These are phyloP conservation scores for Ectemnius lituratus DNA, from an alignment of 2,888 invertebrate genomes.

Conservation along the genomic window DNA sequence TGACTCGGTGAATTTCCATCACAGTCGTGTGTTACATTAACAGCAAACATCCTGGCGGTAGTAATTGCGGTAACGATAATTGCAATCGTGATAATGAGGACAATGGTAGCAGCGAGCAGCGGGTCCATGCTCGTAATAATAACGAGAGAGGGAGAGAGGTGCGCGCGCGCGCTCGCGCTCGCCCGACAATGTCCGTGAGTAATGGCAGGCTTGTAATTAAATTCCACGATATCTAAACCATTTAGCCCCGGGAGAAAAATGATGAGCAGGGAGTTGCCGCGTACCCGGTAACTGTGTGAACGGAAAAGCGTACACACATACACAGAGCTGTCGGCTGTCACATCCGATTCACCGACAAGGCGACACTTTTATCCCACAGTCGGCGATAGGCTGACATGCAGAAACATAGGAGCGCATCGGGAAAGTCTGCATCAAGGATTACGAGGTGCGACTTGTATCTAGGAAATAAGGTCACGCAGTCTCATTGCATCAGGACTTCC, in stretches of 20 bases:
- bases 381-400: not conserved
- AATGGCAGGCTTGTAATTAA: not conserved
- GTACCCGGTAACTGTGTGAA: not conserved
- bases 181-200: not conserved
- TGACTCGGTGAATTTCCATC: not conserved
- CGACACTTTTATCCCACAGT: too few relatives aligned
- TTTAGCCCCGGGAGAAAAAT: slow-evolving; percentile 6
- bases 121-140: slow-evolving; percentile 2
- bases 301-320: not conserved
- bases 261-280: not conserved
- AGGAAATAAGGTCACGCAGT: slow-evolving; percentile 9
- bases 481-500: slow-evolving; percentile 21
- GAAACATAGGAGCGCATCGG: slow-evolving; percentile 34
- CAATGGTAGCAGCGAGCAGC: not conserved
- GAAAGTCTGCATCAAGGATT: slow-evolving; percentile 39
- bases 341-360: too few relatives aligned
- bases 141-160: not conserved
- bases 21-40: not conserved
- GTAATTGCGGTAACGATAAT: slow-evolving; percentile 10
- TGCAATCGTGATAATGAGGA: slow-evolving; percentile 5
- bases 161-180: not conserved
- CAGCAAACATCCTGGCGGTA: slow-evolving; percentile 7
- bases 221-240: slow-evolving; percentile 4
- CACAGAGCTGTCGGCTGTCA: too few relatives aligned
- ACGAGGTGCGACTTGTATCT: slow-evolving; percentile 38